Conservation (phyloP, 1,140 invertebrate genomes). For the Drosophila cardini region DNA sequence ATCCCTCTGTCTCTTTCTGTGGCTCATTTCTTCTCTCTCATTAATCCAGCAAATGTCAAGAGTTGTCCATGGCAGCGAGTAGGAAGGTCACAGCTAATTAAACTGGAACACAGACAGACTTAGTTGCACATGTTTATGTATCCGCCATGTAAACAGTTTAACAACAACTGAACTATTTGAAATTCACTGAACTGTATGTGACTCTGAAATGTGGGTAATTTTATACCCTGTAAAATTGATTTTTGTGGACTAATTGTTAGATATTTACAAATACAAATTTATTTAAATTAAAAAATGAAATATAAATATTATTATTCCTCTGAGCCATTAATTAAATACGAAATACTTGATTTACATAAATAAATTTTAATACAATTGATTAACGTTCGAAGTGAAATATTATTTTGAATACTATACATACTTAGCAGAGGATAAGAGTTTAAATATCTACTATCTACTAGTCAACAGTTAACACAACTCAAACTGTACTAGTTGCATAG, state of each 20-base stretch:
- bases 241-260: no score
- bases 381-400: no score
- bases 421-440: no score
- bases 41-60: slow-evolving; percentile 30
- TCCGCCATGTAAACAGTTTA: neutral
- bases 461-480: neutral
- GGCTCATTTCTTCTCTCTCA: neutral
- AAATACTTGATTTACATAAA: no score
- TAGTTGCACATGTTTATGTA: neutral
- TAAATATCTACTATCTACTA: no score
- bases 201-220: neutral
- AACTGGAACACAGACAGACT: slow-evolving; percentile 16
- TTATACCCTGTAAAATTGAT: neutral
- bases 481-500: slow-evolving; percentile 56
- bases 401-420: no score
- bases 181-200: slow-evolving; percentile 13
- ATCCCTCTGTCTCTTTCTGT: neutral
- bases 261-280: no score
- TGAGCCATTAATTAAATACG: no score
- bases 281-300: no score
- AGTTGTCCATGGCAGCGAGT: slow-evolving; percentile 26
- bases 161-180: slow-evolving; percentile 11
- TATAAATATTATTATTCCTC: no score
- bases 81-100: slow-evolving; percentile 50
- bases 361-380: no score